These are phyloP conservation scores for Iphiclides podalirius DNA, from an alignment of 2,888 invertebrate genomes.

Conservation along the genomic window DNA sequence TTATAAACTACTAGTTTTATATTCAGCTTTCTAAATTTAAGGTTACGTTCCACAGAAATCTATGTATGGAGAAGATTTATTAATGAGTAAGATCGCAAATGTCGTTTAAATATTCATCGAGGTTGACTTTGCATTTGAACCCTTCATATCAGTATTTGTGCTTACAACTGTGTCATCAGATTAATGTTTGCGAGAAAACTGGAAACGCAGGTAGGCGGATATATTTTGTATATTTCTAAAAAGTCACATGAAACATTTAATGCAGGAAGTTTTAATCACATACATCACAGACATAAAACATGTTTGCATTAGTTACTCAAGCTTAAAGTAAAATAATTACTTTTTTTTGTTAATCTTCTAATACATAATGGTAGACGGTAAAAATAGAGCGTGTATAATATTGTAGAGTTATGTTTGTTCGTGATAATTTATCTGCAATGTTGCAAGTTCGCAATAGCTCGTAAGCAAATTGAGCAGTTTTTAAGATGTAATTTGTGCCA, in stretches of 20 bases:
- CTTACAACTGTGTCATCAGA: conserved; percentile 11
- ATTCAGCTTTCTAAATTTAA: conserved; percentile 7
- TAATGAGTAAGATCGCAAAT: neutral
- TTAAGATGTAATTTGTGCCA: too few relatives aligned
- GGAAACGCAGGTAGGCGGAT: neutral
- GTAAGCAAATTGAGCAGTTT: too few relatives aligned
- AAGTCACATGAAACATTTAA: neutral
- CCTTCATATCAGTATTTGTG: conserved; percentile 5
- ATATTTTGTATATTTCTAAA: neutral
- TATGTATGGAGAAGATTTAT: neutral
- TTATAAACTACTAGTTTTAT: too few relatives aligned
- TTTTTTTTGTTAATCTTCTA: too few relatives aligned
- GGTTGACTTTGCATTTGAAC: neutral
- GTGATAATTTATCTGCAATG: too few relatives aligned
- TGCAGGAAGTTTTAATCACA: neutral
- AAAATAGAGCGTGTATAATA: too few relatives aligned
- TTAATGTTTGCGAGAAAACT: conserved; percentile 9
- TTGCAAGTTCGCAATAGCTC: too few relatives aligned
- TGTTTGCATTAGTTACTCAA: too few relatives aligned
- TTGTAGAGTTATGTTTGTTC: too few relatives aligned
- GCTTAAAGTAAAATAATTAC: too few relatives aligned
- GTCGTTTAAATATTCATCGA: conserved; percentile 12
- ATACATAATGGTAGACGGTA: too few relatives aligned
- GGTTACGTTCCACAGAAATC: neutral
- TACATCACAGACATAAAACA: neutral